Evolutionary conservation across 2,888 invertebrate species (phyloP).

Genomic region (Hirtodrosophila alboralis): DNA sequence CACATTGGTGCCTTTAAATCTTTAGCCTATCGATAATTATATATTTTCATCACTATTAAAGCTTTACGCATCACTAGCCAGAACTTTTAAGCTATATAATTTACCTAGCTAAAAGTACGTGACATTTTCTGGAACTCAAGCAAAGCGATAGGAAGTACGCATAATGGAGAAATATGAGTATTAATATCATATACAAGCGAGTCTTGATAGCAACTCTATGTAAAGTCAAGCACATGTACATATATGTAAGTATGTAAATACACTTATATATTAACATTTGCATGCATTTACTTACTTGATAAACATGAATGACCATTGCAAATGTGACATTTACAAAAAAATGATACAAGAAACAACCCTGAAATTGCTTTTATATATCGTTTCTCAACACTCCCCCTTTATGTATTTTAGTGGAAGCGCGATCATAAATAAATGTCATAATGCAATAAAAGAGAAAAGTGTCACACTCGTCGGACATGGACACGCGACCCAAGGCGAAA

Average conservation of each 20-base stretch:
- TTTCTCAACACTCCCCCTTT: constrained; percentile 28
- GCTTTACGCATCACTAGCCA: too few relatives aligned
- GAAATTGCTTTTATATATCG: constrained; percentile 15
- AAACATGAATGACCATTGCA: constrained; percentile 32
- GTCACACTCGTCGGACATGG: constrained; percentile 48
- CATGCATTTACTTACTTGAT: neutral
- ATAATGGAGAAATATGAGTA: constrained; percentile 11
- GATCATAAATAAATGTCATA: constrained; percentile 76
- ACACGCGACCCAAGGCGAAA: constrained; percentile 58
- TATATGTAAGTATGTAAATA: neutral
- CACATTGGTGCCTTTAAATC: too few relatives aligned
- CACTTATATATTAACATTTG: neutral
- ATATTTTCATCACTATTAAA: too few relatives aligned
- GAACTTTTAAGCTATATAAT: too few relatives aligned
- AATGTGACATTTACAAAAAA: constrained; percentile 12
- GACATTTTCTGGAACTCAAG: too few relatives aligned
- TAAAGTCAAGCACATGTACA: neutral
- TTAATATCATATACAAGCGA: constrained; percentile 26
- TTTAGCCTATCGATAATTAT: too few relatives aligned
- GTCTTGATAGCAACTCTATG: constrained; percentile 16
- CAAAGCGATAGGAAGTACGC: constrained; percentile 17
- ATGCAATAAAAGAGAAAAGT: constrained; percentile 71
- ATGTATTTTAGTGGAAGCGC: constrained; percentile 31
- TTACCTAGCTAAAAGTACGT: too few relatives aligned
- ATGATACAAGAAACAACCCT: constrained; percentile 31